Base-by-base conservation (phyloP, 2,797 vertebrate species). In the Sebastes flavidus region DNA sequence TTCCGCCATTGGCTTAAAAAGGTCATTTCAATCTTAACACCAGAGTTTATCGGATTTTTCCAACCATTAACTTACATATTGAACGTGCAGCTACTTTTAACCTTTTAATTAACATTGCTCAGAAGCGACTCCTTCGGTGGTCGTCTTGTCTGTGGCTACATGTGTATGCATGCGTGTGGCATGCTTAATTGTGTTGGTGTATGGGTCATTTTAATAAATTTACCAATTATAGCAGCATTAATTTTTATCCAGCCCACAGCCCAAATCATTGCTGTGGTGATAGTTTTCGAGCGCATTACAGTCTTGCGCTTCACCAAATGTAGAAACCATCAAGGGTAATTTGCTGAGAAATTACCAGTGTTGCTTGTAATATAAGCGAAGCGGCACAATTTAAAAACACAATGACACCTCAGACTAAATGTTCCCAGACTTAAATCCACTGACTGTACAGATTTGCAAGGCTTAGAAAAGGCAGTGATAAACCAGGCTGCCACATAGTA, bases 171-270 rank as follows among this genome's bases (percentile, higher is more conserved):
- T 82, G 75, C 20, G n/a, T 46, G 65, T 88, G 82, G 60, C 83
- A 84, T 72, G 75, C 73, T 86, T 93, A 91, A 93, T 93, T 86
- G 87, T 86, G 78, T 92, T 93, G 82, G 79, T 87, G 77, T 84
- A 74, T 73, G 77, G 94, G 92, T 95, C 90, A 95, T 95, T 95
- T 95, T 92, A 94, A 95, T 95, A 95, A 81, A 94, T 91, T 92
- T 88, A 89, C 92, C 88, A 95, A 94, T 95, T 95, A 94, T 87
- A 90, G 85, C 87, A 72, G 78, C 84, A 91, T 91, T 93, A 80
- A 89, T 91, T 92, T 93, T 87, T 89, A 89, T 91, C 84, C 86
- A 89, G 87, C 90, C 91, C 80, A 78, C 56, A 91, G 90, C 90
- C 80, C 82, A 77, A 87, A 84, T 88, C 14, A 75, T 77, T 83